Conservation (phyloP, 2,797 vertebrate genomes). For the Channallabes apus region DNA sequence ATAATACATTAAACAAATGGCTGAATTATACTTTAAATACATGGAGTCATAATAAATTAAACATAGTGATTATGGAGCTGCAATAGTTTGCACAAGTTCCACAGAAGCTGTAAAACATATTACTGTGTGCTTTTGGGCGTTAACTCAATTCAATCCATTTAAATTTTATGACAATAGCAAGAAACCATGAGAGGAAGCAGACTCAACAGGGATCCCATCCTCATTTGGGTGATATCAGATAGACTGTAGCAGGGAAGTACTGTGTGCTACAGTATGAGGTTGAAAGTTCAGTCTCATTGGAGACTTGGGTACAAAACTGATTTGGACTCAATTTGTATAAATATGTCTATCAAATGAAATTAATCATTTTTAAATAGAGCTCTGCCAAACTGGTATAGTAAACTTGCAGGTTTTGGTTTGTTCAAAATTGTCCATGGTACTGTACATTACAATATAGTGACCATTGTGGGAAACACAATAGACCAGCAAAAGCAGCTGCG, state of each 20-base stretch:
- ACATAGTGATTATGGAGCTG: not conserved
- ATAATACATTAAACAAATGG: not conserved
- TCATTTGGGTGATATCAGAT: too few relatives aligned
- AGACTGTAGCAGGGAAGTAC: too few relatives aligned
- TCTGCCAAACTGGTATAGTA: not conserved
- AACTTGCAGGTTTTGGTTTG: not conserved
- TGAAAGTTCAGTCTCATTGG: too few relatives aligned
- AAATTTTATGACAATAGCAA: too few relatives aligned
- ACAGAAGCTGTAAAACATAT: not conserved
- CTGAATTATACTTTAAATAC: not conserved
- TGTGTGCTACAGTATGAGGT: too few relatives aligned
- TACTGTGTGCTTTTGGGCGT: not conserved
- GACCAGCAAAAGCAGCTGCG: too few relatives aligned
- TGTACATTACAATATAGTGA: too few relatives aligned
- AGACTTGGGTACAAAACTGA: too few relatives aligned
- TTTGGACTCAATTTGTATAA: not conserved
- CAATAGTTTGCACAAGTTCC: not conserved
- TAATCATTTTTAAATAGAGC: not conserved
- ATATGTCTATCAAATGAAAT: not conserved
- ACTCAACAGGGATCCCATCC: too few relatives aligned
- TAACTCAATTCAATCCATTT: too few relatives aligned
- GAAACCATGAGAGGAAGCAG: too few relatives aligned
- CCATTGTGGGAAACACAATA: too few relatives aligned
- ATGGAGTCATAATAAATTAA: not conserved
- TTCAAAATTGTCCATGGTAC: not conserved